Evolutionary conservation across 2,797 vertebrate genomes (phyloP).

Genomic region (Poecilia picta): DNA sequence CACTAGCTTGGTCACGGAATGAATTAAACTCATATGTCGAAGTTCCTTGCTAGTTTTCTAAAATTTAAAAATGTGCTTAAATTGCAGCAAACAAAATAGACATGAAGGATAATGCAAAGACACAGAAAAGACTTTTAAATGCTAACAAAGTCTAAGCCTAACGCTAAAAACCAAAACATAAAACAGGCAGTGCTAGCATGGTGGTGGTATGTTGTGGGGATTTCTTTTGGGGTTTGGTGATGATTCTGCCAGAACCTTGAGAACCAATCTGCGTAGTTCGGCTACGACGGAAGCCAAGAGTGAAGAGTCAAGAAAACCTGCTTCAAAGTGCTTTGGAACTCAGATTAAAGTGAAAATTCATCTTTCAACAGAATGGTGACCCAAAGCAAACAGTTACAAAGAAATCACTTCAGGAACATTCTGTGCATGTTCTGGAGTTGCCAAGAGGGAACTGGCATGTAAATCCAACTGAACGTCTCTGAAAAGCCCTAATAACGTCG

Average conservation of each 20-base stretch:
- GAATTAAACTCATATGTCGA: too few species aligned
- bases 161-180: not conserved
- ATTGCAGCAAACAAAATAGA: not conserved
- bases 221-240: not conserved
- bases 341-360: not conserved
- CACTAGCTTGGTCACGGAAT: too few species aligned
- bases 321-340: not conserved
- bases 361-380: not conserved
- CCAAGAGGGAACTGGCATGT: not conserved
- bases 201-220: not conserved
- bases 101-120: not conserved
- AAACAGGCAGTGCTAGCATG: not conserved
- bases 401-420: not conserved
- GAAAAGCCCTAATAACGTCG: not conserved
- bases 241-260: not conserved
- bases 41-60: not conserved
- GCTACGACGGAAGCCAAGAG: not conserved
- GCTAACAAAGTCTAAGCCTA: not conserved
- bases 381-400: not conserved
- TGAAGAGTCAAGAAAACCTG: not conserved
- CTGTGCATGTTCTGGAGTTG: not conserved
- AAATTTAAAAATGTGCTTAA: not conserved
- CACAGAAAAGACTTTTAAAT: not conserved
- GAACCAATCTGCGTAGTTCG: not conserved
- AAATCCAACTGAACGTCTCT: not conserved